Evolutionary conservation across 1,140 invertebrate species (phyloP).

Genomic region (Nasonia longicornis): DNA sequence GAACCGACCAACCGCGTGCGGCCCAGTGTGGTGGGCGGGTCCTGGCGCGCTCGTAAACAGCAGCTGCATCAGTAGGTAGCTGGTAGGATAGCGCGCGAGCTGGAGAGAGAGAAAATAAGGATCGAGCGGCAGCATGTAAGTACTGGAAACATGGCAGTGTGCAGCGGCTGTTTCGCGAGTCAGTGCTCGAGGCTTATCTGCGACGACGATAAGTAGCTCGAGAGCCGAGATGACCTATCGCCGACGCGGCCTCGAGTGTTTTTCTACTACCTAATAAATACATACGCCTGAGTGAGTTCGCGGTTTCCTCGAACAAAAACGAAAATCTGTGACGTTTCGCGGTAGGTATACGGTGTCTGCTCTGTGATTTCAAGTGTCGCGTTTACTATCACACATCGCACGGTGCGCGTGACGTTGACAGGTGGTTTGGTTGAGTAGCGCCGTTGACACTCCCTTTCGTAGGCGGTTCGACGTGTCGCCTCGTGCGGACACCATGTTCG

Average conservation of each 20-base stretch:
- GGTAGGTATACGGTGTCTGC: background rate
- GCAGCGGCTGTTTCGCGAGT: background rate
- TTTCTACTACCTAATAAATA: background rate
- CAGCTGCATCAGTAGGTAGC: background rate
- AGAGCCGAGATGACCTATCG: background rate
- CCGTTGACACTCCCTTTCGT: conserved; percentile 28
- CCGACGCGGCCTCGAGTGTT: background rate
- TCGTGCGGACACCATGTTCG: conserved; percentile 69
- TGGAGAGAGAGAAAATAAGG: background rate
- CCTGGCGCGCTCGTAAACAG: background rate
- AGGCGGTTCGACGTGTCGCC: background rate
- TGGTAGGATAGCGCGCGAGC: too few relatives aligned
- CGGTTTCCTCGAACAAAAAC: too few relatives aligned
- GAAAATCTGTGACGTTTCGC: background rate
- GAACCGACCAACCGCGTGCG: background rate
- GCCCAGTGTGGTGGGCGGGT: conserved; percentile 3
- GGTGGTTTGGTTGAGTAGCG: conserved; percentile 50
- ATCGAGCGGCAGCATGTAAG: background rate
- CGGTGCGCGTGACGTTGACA: conserved; percentile 53
- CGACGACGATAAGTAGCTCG: background rate
- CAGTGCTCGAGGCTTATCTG: too few relatives aligned
- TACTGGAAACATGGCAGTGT: conserved; percentile 15
- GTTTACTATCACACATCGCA: background rate
- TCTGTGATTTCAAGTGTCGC: background rate
- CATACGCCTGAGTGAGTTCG: too few relatives aligned